Evolutionary conservation across 2,113 vertebrate genomes (phyloP).

Genomic region (Hippoglossus stenolepis): DNA sequence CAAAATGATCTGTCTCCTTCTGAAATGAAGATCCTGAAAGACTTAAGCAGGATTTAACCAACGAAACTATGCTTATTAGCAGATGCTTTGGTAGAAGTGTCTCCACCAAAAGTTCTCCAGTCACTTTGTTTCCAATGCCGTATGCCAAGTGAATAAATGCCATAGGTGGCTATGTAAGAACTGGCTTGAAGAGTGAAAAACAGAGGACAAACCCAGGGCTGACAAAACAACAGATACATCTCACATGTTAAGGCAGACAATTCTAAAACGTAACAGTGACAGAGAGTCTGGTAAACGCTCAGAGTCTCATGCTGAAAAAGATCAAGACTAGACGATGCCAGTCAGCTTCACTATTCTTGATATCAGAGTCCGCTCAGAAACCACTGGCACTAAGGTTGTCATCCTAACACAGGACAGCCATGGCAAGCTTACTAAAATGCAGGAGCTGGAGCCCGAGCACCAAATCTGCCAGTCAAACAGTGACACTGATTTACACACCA

Average conservation of each 20-base stretch:
- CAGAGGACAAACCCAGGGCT: conserved; percentile 30
- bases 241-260: background rate
- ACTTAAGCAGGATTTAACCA: conserved; percentile 23
- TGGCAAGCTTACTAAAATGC: conserved; percentile 24
- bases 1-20: background rate
- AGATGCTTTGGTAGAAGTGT: conserved; percentile 27
- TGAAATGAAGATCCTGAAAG: conserved; percentile 10
- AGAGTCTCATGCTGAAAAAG: background rate
- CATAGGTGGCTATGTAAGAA: background rate
- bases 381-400: conserved; percentile 16
- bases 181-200: background rate
- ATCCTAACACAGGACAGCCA: conserved; percentile 23
- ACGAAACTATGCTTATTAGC: conserved; percentile 2
- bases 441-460: conserved; percentile 11
- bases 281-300: fast-evolving
- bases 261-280: conserved; percentile 2
- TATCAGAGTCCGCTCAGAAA: conserved; percentile 39
- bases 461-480: background rate
- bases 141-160: conserved; percentile 1
- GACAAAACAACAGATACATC: conserved; percentile 37
- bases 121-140: conserved; percentile 21
- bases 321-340: too few relatives aligned
- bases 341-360: conserved; percentile 48
- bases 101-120: conserved; percentile 50
- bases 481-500: conserved; percentile 17